Evolutionary conservation across 2,113 vertebrate species (phyloP).

Genomic region (Pterocles orientalis): DNA sequence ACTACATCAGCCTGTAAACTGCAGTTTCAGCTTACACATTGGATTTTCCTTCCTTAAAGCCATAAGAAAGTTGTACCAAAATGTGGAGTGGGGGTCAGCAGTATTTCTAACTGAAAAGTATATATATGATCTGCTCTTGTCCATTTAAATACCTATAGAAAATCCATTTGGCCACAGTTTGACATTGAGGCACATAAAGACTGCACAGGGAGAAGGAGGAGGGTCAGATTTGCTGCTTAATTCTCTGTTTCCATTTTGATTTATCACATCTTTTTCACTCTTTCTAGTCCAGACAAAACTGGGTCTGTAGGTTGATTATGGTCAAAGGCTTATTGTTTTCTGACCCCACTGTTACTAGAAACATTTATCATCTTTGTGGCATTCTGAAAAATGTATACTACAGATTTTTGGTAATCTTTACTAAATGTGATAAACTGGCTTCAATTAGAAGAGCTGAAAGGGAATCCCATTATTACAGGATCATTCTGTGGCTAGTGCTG

Average conservation of each 20-base stretch:
- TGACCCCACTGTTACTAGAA: not conserved
- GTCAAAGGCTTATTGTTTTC: constrained; percentile 15
- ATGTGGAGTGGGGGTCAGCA: not conserved
- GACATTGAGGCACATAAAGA: not conserved
- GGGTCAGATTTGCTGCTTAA: not conserved
- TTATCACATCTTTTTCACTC: not conserved
- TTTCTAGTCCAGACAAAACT: not conserved
- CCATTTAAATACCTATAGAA: not conserved
- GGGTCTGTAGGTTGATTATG: not conserved
- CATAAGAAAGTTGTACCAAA: not conserved
- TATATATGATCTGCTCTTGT: not conserved
- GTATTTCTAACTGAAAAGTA: not conserved
- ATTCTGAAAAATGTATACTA: not conserved
- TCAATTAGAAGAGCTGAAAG: not conserved
- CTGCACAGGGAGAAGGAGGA: not conserved
- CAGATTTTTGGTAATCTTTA: not conserved
- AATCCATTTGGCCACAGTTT: not conserved
- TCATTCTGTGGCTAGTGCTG: not conserved
- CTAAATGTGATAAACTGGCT: not conserved
- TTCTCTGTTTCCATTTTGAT: constrained; percentile 21
- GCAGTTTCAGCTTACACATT: not conserved
- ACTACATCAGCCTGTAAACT: not conserved
- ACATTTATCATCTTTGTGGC: not conserved
- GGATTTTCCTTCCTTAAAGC: not conserved
- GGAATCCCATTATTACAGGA: not conserved